Evolutionary conservation across 2,797 vertebrate genomes (phyloP).

Genomic region (Echiichthys vipera): DNA sequence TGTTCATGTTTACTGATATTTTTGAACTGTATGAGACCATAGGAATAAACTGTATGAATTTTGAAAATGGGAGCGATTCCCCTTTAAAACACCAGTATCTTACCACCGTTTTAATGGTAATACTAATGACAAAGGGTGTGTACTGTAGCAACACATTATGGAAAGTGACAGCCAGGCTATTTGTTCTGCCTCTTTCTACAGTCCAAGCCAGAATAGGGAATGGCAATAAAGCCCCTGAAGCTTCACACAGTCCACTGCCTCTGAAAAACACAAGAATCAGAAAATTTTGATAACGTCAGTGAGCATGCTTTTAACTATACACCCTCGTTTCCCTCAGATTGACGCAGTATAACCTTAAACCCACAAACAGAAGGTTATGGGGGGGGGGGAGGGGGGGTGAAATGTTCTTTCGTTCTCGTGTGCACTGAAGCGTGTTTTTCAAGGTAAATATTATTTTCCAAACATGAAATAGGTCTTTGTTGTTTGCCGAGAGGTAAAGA

Average conservation of each 20-base stretch:
- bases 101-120: not conserved
- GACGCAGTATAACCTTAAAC: conserved; percentile 75
- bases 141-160: too few species aligned
- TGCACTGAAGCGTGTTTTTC: conserved; percentile 74
- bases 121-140: not conserved
- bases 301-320: conserved; percentile 66
- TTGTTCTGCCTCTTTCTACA: not conserved
- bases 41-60: too few species aligned
- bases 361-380: conserved; percentile 62
- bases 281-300: conserved; percentile 21
- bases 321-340: conserved; percentile 68
- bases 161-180: not conserved
- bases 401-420: conserved; percentile 84
- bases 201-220: not conserved
- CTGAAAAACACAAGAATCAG: conserved; percentile 1
- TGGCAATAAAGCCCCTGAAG: not conserved
- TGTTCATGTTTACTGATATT: too few species aligned
- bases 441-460: conserved; percentile 85
- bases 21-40: too few species aligned
- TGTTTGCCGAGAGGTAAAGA: conserved; percentile 95
- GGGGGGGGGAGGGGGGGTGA: conserved; percentile 50
- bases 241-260: conserved; percentile 10
- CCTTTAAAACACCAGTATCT: not conserved
- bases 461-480: conserved; percentile 77
- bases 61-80: too few species aligned